These are phyloP conservation scores for Aphodius sticticus DNA, from an alignment of 2,888 invertebrate genomes.

Conservation along the genomic window DNA sequence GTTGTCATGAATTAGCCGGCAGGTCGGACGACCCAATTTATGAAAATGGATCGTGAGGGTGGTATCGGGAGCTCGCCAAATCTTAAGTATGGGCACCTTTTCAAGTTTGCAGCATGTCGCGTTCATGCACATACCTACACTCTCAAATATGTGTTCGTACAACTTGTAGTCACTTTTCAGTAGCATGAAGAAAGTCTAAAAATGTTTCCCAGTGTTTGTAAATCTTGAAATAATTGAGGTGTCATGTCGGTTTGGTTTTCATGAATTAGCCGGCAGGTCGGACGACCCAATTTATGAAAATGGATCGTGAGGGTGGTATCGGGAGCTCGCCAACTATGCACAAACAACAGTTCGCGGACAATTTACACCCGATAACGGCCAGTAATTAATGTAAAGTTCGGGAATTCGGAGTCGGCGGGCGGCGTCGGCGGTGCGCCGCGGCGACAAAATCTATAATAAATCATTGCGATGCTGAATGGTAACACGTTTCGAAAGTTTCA, in stretches of 20 bases:
- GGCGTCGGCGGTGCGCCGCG: conserved; percentile 5
- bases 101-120: too few species aligned
- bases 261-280: background rate
- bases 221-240: background rate
- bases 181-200: too few species aligned
- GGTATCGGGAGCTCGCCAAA: background rate
- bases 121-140: too few species aligned
- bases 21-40: background rate
- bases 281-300: background rate
- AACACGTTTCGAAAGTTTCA: conserved; percentile 43
- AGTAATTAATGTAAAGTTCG: conserved; percentile 25
- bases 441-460: conserved; percentile 43
- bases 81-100: too few species aligned
- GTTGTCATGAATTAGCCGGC: background rate
- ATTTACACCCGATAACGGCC: conserved; percentile 25
- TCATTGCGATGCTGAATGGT: conserved; percentile 41
- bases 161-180: too few species aligned
- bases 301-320: background rate
- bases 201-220: too few species aligned
- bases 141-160: too few species aligned
- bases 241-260: background rate
- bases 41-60: background rate
- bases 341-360: conserved; percentile 12
- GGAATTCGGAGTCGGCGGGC: conserved; percentile 16
- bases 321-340: background rate